A percentile compares a stretch with the other conserved stretches of the same genome.
phyloP scores from a whole-genome alignment of 2,888 invertebrate species.

The Anoncus sp. region DNA sequence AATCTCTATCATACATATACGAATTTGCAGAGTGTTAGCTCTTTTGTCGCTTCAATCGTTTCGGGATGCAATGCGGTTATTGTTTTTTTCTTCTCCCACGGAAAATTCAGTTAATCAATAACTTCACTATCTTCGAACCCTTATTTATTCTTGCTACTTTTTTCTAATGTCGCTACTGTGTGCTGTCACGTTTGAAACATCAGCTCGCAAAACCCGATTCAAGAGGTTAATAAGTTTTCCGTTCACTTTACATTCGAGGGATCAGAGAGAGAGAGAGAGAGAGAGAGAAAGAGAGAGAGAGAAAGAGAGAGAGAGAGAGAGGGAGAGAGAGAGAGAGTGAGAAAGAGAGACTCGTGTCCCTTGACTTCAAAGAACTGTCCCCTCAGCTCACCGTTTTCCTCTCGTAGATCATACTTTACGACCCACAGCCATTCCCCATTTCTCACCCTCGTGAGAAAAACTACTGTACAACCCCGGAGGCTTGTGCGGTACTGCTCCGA shows the following conservation, averaged over 20 bases:
- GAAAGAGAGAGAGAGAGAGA: too few relatives aligned
- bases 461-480: neutral
- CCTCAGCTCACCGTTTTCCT: slow-evolving; percentile 1
- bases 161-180: too few relatives aligned
- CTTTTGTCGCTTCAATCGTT: neutral
- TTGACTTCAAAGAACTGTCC: slow-evolving; percentile 30
- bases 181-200: too few relatives aligned
- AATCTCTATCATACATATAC: neutral
- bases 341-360: slow-evolving; percentile 11
- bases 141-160: neutral
- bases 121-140: neutral
- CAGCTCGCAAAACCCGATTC: neutral
- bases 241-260: slow-evolving; percentile 28
- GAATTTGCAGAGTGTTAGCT: neutral
- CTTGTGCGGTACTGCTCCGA: neutral
- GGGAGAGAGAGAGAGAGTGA: too few relatives aligned
- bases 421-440: neutral
- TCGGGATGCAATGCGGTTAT: neutral
- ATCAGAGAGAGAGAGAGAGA: neutral
- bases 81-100: neutral
- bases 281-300: too few relatives aligned
- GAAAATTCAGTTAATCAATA: neutral
- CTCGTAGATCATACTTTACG: slow-evolving; percentile 4
- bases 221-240: slow-evolving; percentile 34
- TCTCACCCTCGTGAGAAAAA: slow-evolving; percentile 10